Conservation (phyloP, 2,888 invertebrate genomes). For the Willowsia nigromaculata region DNA sequence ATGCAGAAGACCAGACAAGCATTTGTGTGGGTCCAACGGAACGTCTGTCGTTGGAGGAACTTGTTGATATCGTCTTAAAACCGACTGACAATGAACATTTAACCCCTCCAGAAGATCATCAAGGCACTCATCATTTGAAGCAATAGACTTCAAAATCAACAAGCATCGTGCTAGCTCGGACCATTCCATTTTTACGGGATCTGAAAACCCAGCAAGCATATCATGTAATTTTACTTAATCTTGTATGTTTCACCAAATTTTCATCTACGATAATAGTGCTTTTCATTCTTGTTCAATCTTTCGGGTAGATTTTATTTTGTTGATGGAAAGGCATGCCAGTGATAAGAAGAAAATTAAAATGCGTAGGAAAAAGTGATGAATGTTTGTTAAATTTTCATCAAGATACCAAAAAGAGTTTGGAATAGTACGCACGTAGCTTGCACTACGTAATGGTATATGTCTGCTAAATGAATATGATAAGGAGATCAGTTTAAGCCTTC, state of each 20-base stretch:
- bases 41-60: slow-evolving; percentile 78
- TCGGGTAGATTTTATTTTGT: neutral
- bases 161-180: slow-evolving; percentile 78
- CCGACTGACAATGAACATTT: slow-evolving; percentile 76
- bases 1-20: slow-evolving; percentile 78
- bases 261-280: too few species aligned
- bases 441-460: too few species aligned
- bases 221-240: neutral
- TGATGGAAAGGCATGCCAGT: neutral
- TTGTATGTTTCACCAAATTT: too few species aligned
- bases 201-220: slow-evolving; percentile 41
- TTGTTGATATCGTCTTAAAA: slow-evolving; percentile 78
- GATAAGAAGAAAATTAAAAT: neutral
- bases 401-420: too few species aligned
- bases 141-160: slow-evolving; percentile 77
- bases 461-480: too few species aligned
- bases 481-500: too few species aligned
- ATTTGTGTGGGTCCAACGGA: slow-evolving; percentile 78
- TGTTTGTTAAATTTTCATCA: neutral
- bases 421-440: too few species aligned
- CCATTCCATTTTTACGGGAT: slow-evolving; percentile 78
- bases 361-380: neutral
- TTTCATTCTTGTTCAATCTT: neutral
- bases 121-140: slow-evolving; percentile 79
- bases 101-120: slow-evolving; percentile 79